Percentiles rank a stretch among this genome's conserved stretches.
These are phyloP conservation scores for Boulengeromyrus knoepffleri DNA, from an alignment of 2,113 vertebrate species.

Conservation along the genomic window DNA sequence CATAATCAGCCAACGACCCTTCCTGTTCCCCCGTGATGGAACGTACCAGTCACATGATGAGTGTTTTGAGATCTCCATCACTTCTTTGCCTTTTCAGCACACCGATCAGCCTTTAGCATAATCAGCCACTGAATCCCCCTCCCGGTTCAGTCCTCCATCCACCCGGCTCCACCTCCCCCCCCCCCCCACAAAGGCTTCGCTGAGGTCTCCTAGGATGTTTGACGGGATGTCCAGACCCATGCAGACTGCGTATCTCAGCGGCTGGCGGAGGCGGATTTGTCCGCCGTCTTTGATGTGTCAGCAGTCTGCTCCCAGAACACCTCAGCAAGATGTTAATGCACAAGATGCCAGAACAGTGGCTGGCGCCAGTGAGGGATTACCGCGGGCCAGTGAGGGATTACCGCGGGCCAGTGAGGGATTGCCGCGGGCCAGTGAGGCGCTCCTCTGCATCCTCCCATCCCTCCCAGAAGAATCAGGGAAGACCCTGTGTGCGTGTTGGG, in stretches of 20 bases:
- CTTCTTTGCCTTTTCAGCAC: neutral
- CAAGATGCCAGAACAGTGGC: conserved; percentile 32
- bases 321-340: conserved; percentile 50
- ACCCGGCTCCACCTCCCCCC: neutral
- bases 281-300: conserved; percentile 61
- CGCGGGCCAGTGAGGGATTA: conserved; percentile 45
- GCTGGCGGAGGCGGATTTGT: conserved; percentile 36
- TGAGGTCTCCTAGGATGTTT: neutral
- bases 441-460: conserved; percentile 35
- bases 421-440: conserved; percentile 45
- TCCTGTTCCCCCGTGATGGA: neutral
- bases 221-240: neutral
- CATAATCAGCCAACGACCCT: neutral
- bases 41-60: neutral
- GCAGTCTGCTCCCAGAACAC: conserved; percentile 42
- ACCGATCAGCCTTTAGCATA: neutral
- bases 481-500: neutral
- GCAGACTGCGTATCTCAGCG: neutral
- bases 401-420: conserved; percentile 40
- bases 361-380: conserved; percentile 40
- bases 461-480: conserved; percentile 2
- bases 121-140: neutral
- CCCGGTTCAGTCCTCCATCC: neutral
- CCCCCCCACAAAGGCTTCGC: neutral
- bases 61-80: neutral